Evolutionary conservation across 2,888 invertebrate species (phyloP).

Genomic region (Chromoteleia sp.): DNA sequence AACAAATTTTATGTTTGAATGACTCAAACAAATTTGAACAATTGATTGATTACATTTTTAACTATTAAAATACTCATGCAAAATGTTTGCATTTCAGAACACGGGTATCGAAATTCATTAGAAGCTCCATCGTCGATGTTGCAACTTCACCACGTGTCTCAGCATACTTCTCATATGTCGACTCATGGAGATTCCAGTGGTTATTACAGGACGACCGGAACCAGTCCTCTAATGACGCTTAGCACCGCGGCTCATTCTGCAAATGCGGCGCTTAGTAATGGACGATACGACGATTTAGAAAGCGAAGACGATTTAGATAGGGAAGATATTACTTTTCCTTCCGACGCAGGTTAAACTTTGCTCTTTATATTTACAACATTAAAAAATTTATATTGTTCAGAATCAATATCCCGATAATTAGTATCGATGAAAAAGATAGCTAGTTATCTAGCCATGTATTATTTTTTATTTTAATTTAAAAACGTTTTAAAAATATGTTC

Average conservation of each 20-base stretch:
- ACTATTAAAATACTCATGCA: too few species aligned
- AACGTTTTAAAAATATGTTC: too few species aligned
- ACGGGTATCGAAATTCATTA: conserved; percentile 81
- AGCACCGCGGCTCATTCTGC: conserved; percentile 85
- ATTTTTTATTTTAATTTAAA: too few species aligned
- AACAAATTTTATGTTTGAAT: background rate
- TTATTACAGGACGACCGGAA: conserved; percentile 86
- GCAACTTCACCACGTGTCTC: conserved; percentile 79
- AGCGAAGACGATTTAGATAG: conserved; percentile 95
- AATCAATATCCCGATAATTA: too few species aligned
- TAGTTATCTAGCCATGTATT: too few species aligned
- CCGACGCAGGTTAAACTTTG: conserved; percentile 88
- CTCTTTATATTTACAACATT: background rate
- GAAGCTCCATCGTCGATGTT: conserved; percentile 80
- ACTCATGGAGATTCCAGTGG: conserved; percentile 80
- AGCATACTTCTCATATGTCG: conserved; percentile 79
- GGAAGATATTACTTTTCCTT: conserved; percentile 93
- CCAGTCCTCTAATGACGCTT: conserved; percentile 87
- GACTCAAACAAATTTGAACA: too few species aligned
- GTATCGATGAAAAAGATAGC: too few species aligned
- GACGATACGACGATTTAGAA: conserved; percentile 92
- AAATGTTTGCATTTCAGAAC: conserved; percentile 73
- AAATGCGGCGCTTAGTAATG: conserved; percentile 87
- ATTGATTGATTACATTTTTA: conserved; percentile 1
- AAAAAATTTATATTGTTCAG: background rate